These are phyloP conservation scores for Nemapogon koenigi DNA, from an alignment of 2,888 invertebrate genomes.

Conservation along the genomic window DNA sequence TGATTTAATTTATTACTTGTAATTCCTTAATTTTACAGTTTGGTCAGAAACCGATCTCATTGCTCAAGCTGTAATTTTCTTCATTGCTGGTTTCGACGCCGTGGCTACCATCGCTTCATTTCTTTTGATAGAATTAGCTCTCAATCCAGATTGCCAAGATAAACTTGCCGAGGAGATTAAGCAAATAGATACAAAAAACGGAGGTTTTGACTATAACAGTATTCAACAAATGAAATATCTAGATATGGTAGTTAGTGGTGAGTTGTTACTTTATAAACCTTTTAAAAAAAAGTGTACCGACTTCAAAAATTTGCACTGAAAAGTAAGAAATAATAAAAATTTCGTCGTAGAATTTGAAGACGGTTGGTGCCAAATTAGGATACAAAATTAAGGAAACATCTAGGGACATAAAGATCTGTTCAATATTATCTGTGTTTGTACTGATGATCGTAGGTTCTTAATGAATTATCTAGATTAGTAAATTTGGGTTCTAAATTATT, in stretches of 20 bases:
- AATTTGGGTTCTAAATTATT: too few relatives aligned
- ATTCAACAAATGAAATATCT: constrained; percentile 33
- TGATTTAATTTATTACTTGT: not conserved
- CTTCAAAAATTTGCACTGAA: too few relatives aligned
- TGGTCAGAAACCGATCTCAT: constrained; percentile 18
- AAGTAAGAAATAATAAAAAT: too few relatives aligned
- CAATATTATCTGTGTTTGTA: too few relatives aligned
- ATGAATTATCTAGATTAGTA: too few relatives aligned
- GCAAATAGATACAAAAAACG: constrained; percentile 24
- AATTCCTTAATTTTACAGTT: constrained; percentile 12
- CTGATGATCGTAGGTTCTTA: too few relatives aligned
- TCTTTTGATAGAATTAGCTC: constrained; percentile 20
- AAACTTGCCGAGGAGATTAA: constrained; percentile 31
- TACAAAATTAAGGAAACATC: too few relatives aligned
- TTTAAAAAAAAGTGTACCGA: too few relatives aligned
- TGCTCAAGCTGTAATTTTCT: constrained; percentile 19
- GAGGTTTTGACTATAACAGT: constrained; percentile 47
- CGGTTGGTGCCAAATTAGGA: too few relatives aligned
- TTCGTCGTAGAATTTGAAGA: too few relatives aligned
- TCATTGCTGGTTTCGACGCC: constrained; percentile 20
- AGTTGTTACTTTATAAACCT: constrained; percentile 7
- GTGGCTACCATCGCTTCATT: constrained; percentile 19
- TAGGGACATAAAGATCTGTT: too few relatives aligned
- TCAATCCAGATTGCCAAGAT: constrained; percentile 22
- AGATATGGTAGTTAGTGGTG: constrained; percentile 56